Conservation (phyloP, 1,140 invertebrate genomes). For the Diploscapter pachys region DNA sequence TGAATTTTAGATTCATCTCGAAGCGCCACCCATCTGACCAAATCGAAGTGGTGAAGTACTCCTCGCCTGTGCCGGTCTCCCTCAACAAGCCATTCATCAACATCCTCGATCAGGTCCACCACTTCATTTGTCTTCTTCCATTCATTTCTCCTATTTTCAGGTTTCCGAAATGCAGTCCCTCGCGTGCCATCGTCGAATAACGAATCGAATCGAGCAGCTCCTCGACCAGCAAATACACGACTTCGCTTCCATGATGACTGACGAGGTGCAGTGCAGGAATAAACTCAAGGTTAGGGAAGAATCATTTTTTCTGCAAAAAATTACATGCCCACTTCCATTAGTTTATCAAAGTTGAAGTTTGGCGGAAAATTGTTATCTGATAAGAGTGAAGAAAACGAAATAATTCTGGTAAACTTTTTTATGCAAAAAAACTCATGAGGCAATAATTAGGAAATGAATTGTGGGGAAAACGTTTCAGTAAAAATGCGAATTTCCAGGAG, state of each 20-base stretch:
- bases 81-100: constrained; percentile 43
- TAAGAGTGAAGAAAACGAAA: too few species aligned
- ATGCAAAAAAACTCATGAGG: too few species aligned
- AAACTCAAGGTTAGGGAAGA: constrained; percentile 17
- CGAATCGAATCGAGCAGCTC: constrained; percentile 38
- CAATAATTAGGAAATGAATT: too few species aligned
- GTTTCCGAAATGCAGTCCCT: constrained; percentile 18
- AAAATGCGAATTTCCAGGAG: neutral
- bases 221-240: constrained; percentile 32
- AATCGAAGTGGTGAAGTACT: constrained; percentile 40
- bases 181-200: constrained; percentile 26
- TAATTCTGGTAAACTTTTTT: too few species aligned
- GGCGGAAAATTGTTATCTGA: too few species aligned
- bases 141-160: neutral
- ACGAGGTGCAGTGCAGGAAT: constrained; percentile 30
- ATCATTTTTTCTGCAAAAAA: neutral
- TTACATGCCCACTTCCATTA: too few species aligned
- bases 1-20: neutral
- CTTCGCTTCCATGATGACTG: constrained; percentile 24
- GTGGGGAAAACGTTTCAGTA: too few species aligned
- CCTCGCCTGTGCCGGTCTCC: constrained; percentile 20
- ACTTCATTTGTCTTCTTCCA: neutral
- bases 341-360: too few species aligned
- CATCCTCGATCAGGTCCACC: constrained; percentile 42
- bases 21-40: constrained; percentile 4